phyloP scores from a whole-genome alignment of 2,888 invertebrate genomes.

The Tridacna crocea region DNA sequence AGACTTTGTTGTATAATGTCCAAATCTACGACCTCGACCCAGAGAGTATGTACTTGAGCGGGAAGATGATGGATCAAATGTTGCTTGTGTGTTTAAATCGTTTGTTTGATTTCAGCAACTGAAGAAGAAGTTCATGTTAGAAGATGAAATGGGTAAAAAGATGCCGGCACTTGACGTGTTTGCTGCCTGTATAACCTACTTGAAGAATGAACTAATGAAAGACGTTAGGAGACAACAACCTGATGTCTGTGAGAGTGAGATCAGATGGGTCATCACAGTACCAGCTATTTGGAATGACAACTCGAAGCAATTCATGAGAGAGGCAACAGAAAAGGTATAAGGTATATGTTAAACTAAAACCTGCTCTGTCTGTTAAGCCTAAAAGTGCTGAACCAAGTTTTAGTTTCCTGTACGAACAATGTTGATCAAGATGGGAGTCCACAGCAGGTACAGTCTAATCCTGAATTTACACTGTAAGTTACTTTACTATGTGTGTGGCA shows the following conservation, averaged over 20 bases:
- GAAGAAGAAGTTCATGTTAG: conserved; percentile 39
- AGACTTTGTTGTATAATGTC: too few species aligned
- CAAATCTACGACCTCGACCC: too few species aligned
- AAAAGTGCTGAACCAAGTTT: too few species aligned
- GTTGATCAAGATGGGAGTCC: too few species aligned
- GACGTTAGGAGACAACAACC: neutral
- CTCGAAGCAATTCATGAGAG: conserved; percentile 56
- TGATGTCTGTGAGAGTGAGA: conserved; percentile 7
- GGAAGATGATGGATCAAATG: too few species aligned
- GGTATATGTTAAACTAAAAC: too few species aligned
- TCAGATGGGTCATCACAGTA: conserved; percentile 51
- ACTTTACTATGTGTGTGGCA: too few species aligned
- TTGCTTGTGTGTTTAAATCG: neutral
- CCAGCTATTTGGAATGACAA: conserved; percentile 54
- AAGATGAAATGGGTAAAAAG: conserved; percentile 45
- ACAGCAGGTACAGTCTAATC: too few species aligned
- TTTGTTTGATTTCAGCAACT: conserved; percentile 25
- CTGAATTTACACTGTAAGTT: too few species aligned
- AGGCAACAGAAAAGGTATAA: conserved; percentile 36
- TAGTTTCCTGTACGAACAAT: too few species aligned
- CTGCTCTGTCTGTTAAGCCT: too few species aligned
- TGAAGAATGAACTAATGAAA: conserved; percentile 32
- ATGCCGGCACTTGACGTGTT: conserved; percentile 51
- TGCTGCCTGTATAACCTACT: conserved; percentile 34
- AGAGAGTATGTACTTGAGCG: too few species aligned